Evolutionary conservation across 2,113 vertebrate species (phyloP).

Genomic region (Aegotheles bennettii): DNA sequence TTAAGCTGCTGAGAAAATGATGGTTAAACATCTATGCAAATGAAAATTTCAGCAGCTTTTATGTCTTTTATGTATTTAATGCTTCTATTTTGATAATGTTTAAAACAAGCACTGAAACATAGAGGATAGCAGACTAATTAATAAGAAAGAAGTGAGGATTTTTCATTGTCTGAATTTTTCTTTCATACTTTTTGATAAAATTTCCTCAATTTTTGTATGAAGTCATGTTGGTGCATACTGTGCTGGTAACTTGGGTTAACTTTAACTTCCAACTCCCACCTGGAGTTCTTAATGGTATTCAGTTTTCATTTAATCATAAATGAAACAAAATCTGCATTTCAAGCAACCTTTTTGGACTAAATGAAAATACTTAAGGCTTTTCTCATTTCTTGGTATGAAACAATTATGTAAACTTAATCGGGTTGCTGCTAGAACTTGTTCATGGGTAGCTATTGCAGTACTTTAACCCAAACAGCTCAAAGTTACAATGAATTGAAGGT

Average conservation of each 20-base stretch:
- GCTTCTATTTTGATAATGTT: background rate
- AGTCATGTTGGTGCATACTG: background rate
- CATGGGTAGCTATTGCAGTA: background rate
- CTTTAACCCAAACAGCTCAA: background rate
- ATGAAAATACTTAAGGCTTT: background rate
- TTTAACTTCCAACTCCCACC: background rate
- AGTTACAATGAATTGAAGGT: background rate
- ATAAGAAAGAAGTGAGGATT: too few species aligned
- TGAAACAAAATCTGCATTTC: background rate
- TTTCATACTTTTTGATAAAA: background rate
- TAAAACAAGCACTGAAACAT: background rate
- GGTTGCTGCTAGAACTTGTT: background rate
- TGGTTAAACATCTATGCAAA: background rate
- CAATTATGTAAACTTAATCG: background rate
- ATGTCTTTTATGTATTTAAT: background rate
- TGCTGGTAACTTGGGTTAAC: background rate
- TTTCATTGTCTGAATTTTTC: background rate
- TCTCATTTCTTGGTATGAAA: background rate
- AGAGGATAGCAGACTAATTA: background rate
- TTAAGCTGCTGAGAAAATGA: background rate
- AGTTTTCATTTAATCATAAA: background rate
- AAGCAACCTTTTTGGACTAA: background rate
- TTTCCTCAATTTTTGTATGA: background rate
- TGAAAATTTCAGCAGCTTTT: background rate
- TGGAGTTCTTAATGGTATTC: background rate